Percentiles rank a stretch among this genome's conserved stretches.
phyloP scores from a whole-genome alignment of 2,113 vertebrate genomes.

The Larimichthys crocea region DNA sequence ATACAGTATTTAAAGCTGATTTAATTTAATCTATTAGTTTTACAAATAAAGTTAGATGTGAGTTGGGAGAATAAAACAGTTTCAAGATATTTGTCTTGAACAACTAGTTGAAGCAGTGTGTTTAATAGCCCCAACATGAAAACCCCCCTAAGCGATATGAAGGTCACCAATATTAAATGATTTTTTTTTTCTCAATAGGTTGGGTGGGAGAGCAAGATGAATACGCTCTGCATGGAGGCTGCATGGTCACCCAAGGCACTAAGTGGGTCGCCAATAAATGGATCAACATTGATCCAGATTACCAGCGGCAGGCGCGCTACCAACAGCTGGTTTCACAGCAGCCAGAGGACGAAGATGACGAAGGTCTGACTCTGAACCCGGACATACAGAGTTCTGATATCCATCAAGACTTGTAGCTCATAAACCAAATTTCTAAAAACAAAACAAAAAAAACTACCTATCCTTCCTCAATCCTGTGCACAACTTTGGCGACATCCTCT shows the following conservation, averaged over 20 bases:
- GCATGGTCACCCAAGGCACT: conserved; percentile 92
- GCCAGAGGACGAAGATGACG: conserved; percentile 75
- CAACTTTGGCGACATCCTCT: conserved; percentile 53
- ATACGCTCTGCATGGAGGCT: conserved; percentile 95
- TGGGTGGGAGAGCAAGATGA: conserved; percentile 98
- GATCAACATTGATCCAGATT: conserved; percentile 98
- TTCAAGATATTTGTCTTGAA: not conserved
- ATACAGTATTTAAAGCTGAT: not conserved
- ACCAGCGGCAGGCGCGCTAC: conserved; percentile 90
- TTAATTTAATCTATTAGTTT: not conserved
- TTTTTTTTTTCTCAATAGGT: conserved; percentile 79
- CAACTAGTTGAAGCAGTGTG: not conserved
- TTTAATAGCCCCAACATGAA: not conserved
- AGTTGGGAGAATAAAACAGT: not conserved
- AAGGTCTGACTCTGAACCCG: conserved; percentile 53
- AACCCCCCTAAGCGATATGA: not conserved
- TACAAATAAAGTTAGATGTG: not conserved
- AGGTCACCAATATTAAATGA: not conserved
- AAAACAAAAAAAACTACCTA: conserved; percentile 32
- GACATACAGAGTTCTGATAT: conserved; percentile 61
- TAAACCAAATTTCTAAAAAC: conserved; percentile 43
- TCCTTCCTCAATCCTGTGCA: conserved; percentile 69
- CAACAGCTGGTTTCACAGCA: conserved; percentile 92
- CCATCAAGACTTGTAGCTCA: conserved; percentile 81
- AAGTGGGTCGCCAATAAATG: conserved; percentile 99